Percentiles rank a stretch among this genome's conserved stretches.
Conservation (phyloP, 1,140 invertebrate genomes). For the Pissodes strobi region DNA sequence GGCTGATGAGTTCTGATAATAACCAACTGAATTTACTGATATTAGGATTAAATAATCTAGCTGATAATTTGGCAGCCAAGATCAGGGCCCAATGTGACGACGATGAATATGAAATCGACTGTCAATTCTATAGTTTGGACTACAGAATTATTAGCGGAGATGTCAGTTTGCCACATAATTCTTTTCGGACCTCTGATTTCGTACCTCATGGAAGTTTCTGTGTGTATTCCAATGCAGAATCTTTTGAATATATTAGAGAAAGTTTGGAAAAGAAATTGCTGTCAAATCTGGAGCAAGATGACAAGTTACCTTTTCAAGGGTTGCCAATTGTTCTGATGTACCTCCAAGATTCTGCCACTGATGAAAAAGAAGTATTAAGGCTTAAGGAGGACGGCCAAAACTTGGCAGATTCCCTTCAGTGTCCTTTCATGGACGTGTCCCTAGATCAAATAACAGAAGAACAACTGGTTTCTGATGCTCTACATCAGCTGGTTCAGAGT, state of each 20-base stretch:
- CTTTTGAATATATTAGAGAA: constrained; percentile 89
- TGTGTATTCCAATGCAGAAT: constrained; percentile 89
- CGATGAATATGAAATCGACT: constrained; percentile 84
- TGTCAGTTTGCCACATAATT: constrained; percentile 77
- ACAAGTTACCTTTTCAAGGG: constrained; percentile 80
- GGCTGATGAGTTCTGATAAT: constrained; percentile 68
- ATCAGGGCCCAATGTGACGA: constrained; percentile 77
- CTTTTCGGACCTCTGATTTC: constrained; percentile 76
- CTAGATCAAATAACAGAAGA: constrained; percentile 67
- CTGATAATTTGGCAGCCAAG: constrained; percentile 77
- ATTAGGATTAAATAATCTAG: constrained; percentile 76
- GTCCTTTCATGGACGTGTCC: constrained; percentile 84
- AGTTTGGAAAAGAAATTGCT: constrained; percentile 90
- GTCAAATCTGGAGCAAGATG: constrained; percentile 89
- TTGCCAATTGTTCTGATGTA: constrained; percentile 90
- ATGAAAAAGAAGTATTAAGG: constrained; percentile 80
- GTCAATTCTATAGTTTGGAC: constrained; percentile 80
- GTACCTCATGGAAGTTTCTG: constrained; percentile 82
- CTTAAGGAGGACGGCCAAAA: constrained; percentile 88
- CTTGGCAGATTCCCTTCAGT: constrained; percentile 85
- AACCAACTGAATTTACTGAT: constrained; percentile 76
- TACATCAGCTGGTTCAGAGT: constrained; percentile 74
- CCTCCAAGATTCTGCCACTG: constrained; percentile 80
- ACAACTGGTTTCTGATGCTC: constrained; percentile 71
- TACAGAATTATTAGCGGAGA: constrained; percentile 86